Evolutionary conservation across 2,797 vertebrate species (phyloP).

Genomic region (Peromyscus eremicus): DNA sequence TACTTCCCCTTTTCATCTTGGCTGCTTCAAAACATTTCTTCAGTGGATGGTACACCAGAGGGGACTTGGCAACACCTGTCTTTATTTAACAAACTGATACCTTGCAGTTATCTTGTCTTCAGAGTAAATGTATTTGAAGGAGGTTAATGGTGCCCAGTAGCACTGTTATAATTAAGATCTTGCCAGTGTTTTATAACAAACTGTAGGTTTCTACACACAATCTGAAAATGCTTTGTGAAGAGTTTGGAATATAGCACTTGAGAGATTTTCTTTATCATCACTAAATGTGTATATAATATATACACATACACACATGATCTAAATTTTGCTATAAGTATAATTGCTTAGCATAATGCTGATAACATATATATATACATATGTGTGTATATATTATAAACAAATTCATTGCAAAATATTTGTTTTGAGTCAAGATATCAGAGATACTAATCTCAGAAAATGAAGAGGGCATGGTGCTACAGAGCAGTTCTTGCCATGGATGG

Average conservation of each 20-base stretch:
- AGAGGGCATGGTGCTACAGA: neutral
- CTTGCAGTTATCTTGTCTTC: slow-evolving; percentile 48
- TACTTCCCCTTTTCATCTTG: slow-evolving; percentile 29
- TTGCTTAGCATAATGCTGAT: neutral
- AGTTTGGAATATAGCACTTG: slow-evolving; percentile 21
- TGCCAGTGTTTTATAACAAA: slow-evolving; percentile 71
- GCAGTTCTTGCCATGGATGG: no score
- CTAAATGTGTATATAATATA: neutral
- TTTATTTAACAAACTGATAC: slow-evolving; percentile 72
- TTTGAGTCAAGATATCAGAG: neutral
- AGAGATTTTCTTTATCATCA: neutral
- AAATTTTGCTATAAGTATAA: neutral
- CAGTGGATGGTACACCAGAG: neutral
- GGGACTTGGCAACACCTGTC: slow-evolving; percentile 68
- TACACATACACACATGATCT: neutral
- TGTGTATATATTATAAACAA: neutral
- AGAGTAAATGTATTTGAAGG: slow-evolving; percentile 52
- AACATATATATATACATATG: no score
- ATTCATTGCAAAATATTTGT: neutral
- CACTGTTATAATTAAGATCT: slow-evolving; percentile 73
- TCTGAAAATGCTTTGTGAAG: slow-evolving; percentile 60
- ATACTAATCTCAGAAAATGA: neutral
- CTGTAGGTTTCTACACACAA: slow-evolving; percentile 51
- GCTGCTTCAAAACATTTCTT: slow-evolving; percentile 58
- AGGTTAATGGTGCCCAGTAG: slow-evolving; percentile 74